These are phyloP conservation scores for Halcyon chelicuti DNA, from an alignment of 2,797 vertebrate genomes.

Conservation along the genomic window DNA sequence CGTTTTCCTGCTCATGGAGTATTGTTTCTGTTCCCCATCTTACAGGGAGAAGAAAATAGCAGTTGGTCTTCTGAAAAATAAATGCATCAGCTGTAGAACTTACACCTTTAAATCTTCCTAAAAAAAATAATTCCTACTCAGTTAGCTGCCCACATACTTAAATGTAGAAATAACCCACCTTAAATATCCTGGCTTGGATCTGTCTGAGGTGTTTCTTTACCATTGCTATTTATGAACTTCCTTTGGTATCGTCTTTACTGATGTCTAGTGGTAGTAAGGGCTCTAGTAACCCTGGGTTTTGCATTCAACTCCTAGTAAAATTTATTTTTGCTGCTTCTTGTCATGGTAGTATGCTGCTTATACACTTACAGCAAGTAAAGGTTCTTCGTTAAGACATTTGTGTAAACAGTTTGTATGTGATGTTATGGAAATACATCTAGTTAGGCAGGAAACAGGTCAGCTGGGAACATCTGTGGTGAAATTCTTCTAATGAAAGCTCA, in stretches of 20 bases:
- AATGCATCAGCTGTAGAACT: not conserved
- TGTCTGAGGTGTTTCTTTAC: not conserved
- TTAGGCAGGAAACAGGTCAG: not conserved
- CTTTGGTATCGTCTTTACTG: not conserved
- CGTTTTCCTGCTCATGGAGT: not conserved
- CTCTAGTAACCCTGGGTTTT: not conserved
- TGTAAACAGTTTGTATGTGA: not conserved
- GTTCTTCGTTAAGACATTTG: not conserved
- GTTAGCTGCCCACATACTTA: not conserved
- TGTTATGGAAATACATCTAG: not conserved
- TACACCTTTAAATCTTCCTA: not conserved
- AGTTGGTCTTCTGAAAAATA: not conserved
- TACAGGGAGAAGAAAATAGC: not conserved
- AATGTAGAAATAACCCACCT: not conserved
- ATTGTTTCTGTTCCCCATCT: not conserved
- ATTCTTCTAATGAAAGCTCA: not conserved
- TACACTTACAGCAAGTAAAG: not conserved
- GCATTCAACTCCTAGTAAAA: not conserved
- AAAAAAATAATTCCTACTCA: not conserved
- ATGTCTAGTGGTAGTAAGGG: not conserved
- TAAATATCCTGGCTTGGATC: conserved; percentile 7
- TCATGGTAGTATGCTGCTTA: not conserved
- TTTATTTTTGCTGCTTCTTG: not conserved
- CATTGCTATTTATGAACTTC: not conserved
- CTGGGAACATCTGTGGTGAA: conserved; percentile 13